Evolutionary conservation across 1,140 invertebrate species (phyloP).

Genomic region (Oreohelix idahoensis): DNA sequence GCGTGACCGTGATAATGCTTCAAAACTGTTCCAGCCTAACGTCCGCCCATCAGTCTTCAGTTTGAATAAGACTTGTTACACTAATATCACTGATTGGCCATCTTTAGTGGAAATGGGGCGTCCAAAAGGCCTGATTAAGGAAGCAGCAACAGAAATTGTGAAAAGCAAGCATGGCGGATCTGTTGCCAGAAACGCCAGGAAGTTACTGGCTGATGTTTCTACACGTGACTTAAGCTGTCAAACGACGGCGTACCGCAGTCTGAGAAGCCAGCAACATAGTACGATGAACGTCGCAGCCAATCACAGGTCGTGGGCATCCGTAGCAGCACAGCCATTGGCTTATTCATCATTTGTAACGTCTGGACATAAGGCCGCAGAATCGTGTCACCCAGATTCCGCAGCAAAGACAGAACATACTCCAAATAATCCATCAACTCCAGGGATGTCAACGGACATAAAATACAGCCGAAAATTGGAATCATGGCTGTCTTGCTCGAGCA

Average conservation of each 20-base stretch:
- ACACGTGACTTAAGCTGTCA: background rate
- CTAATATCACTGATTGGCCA: slow-evolving; percentile 8
- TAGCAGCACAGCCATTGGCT: background rate
- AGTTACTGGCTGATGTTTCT: background rate
- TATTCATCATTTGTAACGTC: background rate
- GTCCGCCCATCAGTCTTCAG: too few relatives aligned
- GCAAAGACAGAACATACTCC: background rate
- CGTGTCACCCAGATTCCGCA: background rate
- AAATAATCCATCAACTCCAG: background rate
- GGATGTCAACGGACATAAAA: background rate
- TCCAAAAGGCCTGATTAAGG: background rate
- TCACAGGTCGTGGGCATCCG: slow-evolving; percentile 15
- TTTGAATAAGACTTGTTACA: too few relatives aligned
- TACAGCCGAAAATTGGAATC: background rate
- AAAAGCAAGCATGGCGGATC: background rate
- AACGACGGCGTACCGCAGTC: background rate
- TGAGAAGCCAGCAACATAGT: background rate
- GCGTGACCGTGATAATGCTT: too few relatives aligned
- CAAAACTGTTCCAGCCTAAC: too few relatives aligned
- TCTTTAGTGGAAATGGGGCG: background rate
- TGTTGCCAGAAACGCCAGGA: background rate
- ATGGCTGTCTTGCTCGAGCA: background rate
- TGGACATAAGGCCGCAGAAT: background rate
- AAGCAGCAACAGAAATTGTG: slow-evolving; percentile 15
- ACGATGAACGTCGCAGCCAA: background rate